Conservation (phyloP, 2,113 vertebrate genomes). For the Eira barbara region DNA sequence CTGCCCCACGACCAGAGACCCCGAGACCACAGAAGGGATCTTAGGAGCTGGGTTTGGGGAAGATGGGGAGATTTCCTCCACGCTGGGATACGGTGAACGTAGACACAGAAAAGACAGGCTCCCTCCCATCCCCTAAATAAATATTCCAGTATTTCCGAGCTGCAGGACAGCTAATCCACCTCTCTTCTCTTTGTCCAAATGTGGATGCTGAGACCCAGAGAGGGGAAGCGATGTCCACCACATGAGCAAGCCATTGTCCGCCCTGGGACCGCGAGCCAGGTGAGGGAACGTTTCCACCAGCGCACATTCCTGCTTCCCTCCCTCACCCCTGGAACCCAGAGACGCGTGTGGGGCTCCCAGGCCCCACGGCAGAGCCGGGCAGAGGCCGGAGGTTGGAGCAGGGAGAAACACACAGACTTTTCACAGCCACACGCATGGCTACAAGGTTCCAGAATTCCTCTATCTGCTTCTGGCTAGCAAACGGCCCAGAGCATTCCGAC, state of each 20-base stretch:
- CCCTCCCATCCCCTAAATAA: no score
- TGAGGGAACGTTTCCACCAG: not conserved
- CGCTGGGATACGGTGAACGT: not conserved
- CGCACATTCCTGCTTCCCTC: not conserved
- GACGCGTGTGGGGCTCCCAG: not conserved
- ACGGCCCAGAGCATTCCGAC: not conserved
- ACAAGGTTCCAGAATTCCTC: conserved; percentile 51
- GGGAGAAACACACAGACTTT: conserved; percentile 52
- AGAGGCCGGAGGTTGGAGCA: not conserved
- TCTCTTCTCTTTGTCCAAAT: not conserved
- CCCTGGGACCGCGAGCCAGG: not conserved
- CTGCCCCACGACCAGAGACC: not conserved
- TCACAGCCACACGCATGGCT: conserved; percentile 52
- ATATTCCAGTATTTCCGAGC: not conserved
- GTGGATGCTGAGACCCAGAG: not conserved
- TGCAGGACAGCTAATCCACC: not conserved
- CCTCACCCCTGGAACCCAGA: not conserved
- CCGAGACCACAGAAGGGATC: accelerated
- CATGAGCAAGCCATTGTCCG: not conserved
- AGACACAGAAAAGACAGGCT: not conserved
- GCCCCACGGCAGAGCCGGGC: not conserved
- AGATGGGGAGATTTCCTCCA: not conserved
- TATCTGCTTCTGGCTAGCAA: conserved; percentile 28
- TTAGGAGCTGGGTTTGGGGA: not conserved
- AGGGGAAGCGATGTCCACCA: not conserved